Evolutionary conservation across 1,140 invertebrate species (phyloP).

Genomic region (Trachymyrmex septentrionalis): DNA sequence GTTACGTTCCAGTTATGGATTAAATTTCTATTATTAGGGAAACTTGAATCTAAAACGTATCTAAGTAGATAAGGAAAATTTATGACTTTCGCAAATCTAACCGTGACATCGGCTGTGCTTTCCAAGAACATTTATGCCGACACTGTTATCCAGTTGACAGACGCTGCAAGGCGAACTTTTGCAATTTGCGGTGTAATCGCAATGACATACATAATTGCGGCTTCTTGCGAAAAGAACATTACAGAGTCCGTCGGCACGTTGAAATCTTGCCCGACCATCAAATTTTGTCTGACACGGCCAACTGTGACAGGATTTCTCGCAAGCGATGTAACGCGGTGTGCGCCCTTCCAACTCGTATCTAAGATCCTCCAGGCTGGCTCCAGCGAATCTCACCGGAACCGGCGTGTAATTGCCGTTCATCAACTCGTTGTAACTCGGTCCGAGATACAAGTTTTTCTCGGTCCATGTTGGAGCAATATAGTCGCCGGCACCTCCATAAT

Average conservation of each 20-base stretch:
- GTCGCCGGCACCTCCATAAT: slow-evolving; percentile 75
- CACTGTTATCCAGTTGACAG: neutral
- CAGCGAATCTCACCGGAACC: slow-evolving; percentile 74
- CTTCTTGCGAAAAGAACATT: slow-evolving; percentile 75
- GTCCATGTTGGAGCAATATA: slow-evolving; percentile 71
- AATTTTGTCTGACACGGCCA: slow-evolving; percentile 68
- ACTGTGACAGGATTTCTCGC: slow-evolving; percentile 65
- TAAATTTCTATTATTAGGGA: too few relatives aligned
- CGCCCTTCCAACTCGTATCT: slow-evolving; percentile 57
- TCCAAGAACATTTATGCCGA: slow-evolving; percentile 3
- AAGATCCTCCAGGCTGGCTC: slow-evolving; percentile 71
- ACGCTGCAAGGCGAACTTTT: slow-evolving; percentile 58
- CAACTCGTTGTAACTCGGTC: slow-evolving; percentile 75
- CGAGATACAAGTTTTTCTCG: slow-evolving; percentile 78
- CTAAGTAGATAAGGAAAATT: neutral
- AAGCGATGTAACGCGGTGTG: slow-evolving; percentile 25
- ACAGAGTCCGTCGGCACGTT: slow-evolving; percentile 65
- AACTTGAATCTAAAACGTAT: neutral
- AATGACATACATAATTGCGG: slow-evolving; percentile 18
- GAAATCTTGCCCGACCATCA: neutral
- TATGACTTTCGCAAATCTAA: neutral
- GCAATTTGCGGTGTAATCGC: slow-evolving; percentile 30
- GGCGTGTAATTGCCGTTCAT: slow-evolving; percentile 76
- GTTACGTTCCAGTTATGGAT: too few relatives aligned
- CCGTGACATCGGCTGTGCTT: slow-evolving; percentile 47